phyloP scores from a whole-genome alignment of 2,888 invertebrate species.

The Notodromas monacha region DNA sequence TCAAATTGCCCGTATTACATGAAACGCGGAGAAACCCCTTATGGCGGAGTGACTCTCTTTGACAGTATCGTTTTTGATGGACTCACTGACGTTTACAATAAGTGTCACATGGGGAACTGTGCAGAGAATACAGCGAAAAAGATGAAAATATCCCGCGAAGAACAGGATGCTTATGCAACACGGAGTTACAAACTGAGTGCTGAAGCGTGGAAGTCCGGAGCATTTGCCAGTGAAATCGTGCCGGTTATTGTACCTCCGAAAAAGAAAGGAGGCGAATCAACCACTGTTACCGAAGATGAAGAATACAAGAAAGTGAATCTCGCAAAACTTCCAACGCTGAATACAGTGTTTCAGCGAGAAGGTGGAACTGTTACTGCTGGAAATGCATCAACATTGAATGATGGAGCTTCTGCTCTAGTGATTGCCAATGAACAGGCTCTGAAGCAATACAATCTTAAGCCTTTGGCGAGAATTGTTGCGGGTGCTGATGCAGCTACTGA shows the following conservation, averaged over 20 bases:
- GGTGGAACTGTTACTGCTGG: conserved; percentile 34
- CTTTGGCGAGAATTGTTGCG: no score
- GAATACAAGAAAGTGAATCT: conserved; percentile 79
- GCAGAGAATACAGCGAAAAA: conserved; percentile 90
- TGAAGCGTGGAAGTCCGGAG: conserved; percentile 37
- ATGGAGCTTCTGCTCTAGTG: no score
- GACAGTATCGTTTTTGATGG: conserved; percentile 91
- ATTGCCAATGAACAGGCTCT: no score
- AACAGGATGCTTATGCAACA: conserved; percentile 81
- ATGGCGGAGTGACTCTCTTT: conserved; percentile 85
- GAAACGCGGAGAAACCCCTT: conserved; percentile 52
- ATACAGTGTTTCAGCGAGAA: conserved; percentile 60
- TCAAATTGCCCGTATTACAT: conserved; percentile 90
- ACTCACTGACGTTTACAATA: conserved; percentile 80
- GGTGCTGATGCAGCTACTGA: no score
- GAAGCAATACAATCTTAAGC: no score
- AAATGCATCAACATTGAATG: conserved; percentile 47
- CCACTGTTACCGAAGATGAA: conserved; percentile 59
- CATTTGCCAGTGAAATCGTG: conserved; percentile 46
- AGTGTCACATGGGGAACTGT: conserved; percentile 94
- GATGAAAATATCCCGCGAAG: conserved; percentile 40
- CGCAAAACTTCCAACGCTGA: conserved; percentile 50
- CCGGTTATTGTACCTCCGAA: conserved; percentile 48
- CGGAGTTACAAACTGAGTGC: conserved; percentile 63
- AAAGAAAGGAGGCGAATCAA: no score